Evolutionary conservation across 2,888 invertebrate species (phyloP).

Genomic region (Sesia bembeciformis): DNA sequence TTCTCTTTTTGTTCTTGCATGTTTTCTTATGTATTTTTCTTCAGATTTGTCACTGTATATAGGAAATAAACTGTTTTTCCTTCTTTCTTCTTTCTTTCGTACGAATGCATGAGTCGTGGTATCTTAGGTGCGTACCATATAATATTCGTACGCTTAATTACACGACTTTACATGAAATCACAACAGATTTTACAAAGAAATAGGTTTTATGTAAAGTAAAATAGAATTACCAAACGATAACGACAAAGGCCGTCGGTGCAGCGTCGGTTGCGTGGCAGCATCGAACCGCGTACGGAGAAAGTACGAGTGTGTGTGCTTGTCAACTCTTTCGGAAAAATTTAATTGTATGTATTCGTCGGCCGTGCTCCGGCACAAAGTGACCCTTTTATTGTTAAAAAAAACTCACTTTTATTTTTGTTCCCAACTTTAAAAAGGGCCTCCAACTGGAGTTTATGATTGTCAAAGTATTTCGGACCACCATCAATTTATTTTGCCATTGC

Average conservation of each 20-base stretch:
- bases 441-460: neutral
- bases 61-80: too few relatives aligned
- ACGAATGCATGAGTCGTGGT: too few relatives aligned
- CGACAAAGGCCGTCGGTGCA: neutral
- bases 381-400: neutral
- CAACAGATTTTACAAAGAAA: too few relatives aligned
- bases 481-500: conserved; percentile 26
- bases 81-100: too few relatives aligned
- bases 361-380: neutral
- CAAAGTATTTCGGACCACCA: conserved; percentile 7
- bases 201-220: too few relatives aligned
- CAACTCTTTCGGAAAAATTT: conserved; percentile 22
- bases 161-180: too few relatives aligned
- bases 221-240: neutral
- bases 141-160: too few relatives aligned
- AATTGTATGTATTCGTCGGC: conserved; percentile 15
- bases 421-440: neutral
- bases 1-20: too few relatives aligned
- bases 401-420: neutral
- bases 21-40: too few relatives aligned
- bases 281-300: neutral
- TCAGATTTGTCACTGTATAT: too few relatives aligned
- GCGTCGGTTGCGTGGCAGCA: neutral
- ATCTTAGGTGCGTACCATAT: too few relatives aligned
- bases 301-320: conserved; percentile 10